phyloP scores from a whole-genome alignment of 1,140 invertebrate species.

The Drosophila oshimai region DNA sequence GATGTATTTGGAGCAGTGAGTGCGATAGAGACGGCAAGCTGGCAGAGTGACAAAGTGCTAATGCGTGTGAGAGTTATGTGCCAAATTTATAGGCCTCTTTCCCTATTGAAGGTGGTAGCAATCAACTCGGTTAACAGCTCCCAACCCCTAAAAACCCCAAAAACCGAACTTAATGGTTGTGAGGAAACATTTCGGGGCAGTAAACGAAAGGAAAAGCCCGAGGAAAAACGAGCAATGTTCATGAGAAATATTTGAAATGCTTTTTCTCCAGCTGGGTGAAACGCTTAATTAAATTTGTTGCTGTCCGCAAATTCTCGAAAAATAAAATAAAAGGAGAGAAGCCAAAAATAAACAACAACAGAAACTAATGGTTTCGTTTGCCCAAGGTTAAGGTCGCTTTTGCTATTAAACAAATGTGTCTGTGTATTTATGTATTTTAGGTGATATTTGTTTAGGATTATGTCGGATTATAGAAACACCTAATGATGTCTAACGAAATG shows the following conservation, averaged over 20 bases:
- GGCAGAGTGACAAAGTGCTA: slow-evolving; percentile 65
- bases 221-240: slow-evolving; percentile 8
- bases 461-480: neutral
- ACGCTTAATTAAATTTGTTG: slow-evolving; percentile 51
- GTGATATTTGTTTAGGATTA: slow-evolving; percentile 16
- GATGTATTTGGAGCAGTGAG: neutral
- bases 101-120: neutral
- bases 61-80: slow-evolving; percentile 64
- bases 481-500: neutral
- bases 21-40: slow-evolving; percentile 22
- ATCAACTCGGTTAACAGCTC: slow-evolving; percentile 15
- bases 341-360: slow-evolving; percentile 35
- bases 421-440: neutral
- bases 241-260: slow-evolving; percentile 38
- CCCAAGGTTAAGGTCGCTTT: slow-evolving; percentile 47
- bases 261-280: neutral
- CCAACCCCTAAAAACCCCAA: slow-evolving; percentile 1
- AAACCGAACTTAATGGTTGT: slow-evolving; percentile 46
- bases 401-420: neutral
- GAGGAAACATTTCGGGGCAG: slow-evolving; percentile 24
- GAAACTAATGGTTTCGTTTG: slow-evolving; percentile 35
- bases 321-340: neutral
- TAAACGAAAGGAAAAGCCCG: neutral
- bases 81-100: slow-evolving; percentile 27
- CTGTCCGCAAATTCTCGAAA: slow-evolving; percentile 20